Evolutionary conservation across 2,797 vertebrate genomes (phyloP).

Genomic region (Argya squamiceps): DNA sequence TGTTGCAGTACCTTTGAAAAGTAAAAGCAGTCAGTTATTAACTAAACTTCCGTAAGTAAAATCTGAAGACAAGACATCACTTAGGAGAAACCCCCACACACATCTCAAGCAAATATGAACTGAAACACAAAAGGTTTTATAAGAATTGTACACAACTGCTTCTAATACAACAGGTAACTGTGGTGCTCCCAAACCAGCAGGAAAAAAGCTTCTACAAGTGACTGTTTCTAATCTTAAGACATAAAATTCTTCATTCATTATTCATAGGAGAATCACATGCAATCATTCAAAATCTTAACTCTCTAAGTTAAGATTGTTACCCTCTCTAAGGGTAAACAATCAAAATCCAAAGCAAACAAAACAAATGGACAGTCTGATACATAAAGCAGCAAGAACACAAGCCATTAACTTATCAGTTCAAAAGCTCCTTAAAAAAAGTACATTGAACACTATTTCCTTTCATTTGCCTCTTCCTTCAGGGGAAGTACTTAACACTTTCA

Average conservation of each 20-base stretch:
- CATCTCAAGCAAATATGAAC: neutral
- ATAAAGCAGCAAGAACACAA: neutral
- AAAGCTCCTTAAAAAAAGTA: neutral
- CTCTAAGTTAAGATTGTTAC: too few relatives aligned
- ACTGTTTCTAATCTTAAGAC: neutral
- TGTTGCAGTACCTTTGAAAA: slow-evolving; percentile 95
- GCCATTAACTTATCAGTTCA: neutral
- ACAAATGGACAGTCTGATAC: neutral
- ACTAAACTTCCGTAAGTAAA: neutral
- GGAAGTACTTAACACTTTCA: neutral
- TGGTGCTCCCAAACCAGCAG: neutral
- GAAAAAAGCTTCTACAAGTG: neutral
- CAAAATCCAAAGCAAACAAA: neutral
- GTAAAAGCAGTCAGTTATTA: slow-evolving; percentile 6
- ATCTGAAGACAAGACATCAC: neutral
- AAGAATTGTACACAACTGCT: neutral
- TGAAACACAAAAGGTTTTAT: neutral
- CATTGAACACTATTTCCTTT: neutral
- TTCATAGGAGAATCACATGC: neutral
- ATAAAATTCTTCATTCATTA: neutral
- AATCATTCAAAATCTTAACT: neutral
- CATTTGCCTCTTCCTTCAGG: neutral
- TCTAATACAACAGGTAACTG: neutral
- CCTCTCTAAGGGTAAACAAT: neutral
- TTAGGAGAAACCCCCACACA: neutral